Evolutionary conservation across 1,140 invertebrate species (phyloP), one percentile per base, ranked within the genome.

Genomic region (Cydia fagiglandana): DNA sequence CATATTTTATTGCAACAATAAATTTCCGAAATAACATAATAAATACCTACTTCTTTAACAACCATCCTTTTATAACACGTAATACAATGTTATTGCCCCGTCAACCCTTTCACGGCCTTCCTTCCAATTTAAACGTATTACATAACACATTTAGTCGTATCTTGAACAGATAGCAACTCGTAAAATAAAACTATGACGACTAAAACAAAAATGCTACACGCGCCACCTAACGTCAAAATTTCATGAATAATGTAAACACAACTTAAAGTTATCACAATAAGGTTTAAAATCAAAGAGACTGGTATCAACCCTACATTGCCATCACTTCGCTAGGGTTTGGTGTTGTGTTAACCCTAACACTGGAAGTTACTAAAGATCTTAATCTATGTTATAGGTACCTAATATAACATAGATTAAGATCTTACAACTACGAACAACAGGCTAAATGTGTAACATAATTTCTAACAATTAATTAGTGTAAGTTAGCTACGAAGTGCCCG

Each of bases 111-210:
- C 4, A 53, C 24, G 4, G 47, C 20, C 73, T 77, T 76, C 75
- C 76, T 45, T 81, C 74, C 83, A 84, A 82, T 84, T 84, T 82
- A 84, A 83, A 83, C 78, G 75, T 85, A 82, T 83, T 80, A 84
- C 80, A 84, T 83, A 82, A 83, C 81, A 86, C 81, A 86, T 87
- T 87, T 81, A 81, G 81, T 75, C 81, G 74, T 81, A 87, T 88
- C 83, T 85, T 76, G 66, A 70, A 79, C 75, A 87, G 82, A 85
- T 88, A 87, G 78, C 76, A 80, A 74, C 75, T 88, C 84, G 83
- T 89, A 86, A 87, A 88, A 86, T 84, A 82, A 86, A 83, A 80
- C 73, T 76, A 83, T 79, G 83, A 83, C 80, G 83, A 38, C 66
- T 75, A 75, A 75, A 73, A 80, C 82, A 79, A 78, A 78, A 75